Evolutionary conservation across 2,888 invertebrate species (phyloP).

Genomic region (Phragmatobia fuliginosa): DNA sequence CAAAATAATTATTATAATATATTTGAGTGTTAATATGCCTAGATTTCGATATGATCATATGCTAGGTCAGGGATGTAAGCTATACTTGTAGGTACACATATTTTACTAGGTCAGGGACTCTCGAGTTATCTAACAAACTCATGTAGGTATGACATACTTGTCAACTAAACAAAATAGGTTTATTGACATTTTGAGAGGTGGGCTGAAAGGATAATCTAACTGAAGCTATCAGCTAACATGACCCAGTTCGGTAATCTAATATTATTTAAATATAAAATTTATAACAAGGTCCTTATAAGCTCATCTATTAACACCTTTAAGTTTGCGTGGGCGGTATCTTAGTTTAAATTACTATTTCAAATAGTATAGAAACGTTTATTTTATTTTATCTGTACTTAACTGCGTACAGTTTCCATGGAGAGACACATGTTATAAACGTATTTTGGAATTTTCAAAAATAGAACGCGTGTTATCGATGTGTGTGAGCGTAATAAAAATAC

Average conservation of each 20-base stretch:
- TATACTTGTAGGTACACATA: conserved; percentile 13
- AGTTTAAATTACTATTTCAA: conserved; percentile 22
- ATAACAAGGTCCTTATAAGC: conserved; percentile 17
- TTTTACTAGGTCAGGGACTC: conserved; percentile 17
- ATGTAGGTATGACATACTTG: conserved; percentile 7
- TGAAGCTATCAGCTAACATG: conserved; percentile 17
- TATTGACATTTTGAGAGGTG: conserved; percentile 1
- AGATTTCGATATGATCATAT: conserved; percentile 10
- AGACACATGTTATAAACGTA: conserved; percentile 23
- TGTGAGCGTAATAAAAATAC: conserved; percentile 7
- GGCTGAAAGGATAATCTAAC: neutral
- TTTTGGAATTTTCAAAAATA: conserved; percentile 17
- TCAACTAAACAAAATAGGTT: neutral
- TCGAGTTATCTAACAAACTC: conserved; percentile 14
- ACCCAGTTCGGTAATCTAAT: conserved; percentile 25
- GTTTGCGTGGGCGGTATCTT: conserved; percentile 19
- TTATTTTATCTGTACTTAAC: conserved; percentile 25
- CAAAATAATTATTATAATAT: too few relatives aligned
- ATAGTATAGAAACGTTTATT: neutral
- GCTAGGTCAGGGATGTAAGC: conserved; percentile 19
- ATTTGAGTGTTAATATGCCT: neutral
- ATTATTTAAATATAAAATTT: conserved; percentile 29
- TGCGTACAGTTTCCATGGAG: conserved; percentile 32
- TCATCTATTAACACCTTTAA: conserved; percentile 21
- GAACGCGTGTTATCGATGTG: conserved; percentile 8